Base-by-base conservation (phyloP, 2,113 vertebrate species). In the Hystrix cristata region DNA sequence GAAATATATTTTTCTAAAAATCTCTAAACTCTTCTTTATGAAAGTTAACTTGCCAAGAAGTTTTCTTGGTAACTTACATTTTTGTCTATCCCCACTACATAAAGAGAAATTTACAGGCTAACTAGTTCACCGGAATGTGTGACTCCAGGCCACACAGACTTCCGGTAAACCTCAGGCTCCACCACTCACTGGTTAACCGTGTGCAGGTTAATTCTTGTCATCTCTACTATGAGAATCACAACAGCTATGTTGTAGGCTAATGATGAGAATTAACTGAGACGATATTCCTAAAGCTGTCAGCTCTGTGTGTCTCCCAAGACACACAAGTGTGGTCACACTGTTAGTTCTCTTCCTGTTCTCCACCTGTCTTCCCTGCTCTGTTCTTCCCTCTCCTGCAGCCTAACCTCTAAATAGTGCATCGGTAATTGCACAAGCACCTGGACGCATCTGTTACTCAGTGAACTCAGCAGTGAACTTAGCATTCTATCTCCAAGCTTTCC, bases 401-500 rank as follows among this genome's bases (percentile, higher is more conserved):
- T 74, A 15, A 71, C 46, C n/a, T 84, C 86, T 96, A 93, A 92
- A 82, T 88, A 95, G 92, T 34, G 64, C 94, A 57, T 67, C 57
- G 29, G 34, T 92, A 81, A 94, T 84, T 83, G 55, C 90, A 31
- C 64, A 27, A 78, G 71, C 62, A 76, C 59, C 81, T 71, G 55
- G 38, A 78, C 43, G 55, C 78, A 60, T 84, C 48, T 79, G 84
- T 72, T 92, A 71, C 64, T 79, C 69, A 92, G 80, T 94, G 84
- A 94, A 92, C 80, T 94, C 80, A 71, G 59, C 87, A 65, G 74
- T 72, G 81, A 94, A 72, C 59, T 93, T 96, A 69, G 71, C 95
- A 85, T 94, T 95, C 90, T n/a, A 53, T 91, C 62, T 74, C 84
- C 57, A 94, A 67, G 14, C 97, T 80, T 80, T 97, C 67, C 83